Percentiles rank a stretch among this genome's conserved stretches.
These are phyloP conservation scores for Ctenomys sociabilis DNA, from an alignment of 2,113 vertebrate species.

Conservation along the genomic window DNA sequence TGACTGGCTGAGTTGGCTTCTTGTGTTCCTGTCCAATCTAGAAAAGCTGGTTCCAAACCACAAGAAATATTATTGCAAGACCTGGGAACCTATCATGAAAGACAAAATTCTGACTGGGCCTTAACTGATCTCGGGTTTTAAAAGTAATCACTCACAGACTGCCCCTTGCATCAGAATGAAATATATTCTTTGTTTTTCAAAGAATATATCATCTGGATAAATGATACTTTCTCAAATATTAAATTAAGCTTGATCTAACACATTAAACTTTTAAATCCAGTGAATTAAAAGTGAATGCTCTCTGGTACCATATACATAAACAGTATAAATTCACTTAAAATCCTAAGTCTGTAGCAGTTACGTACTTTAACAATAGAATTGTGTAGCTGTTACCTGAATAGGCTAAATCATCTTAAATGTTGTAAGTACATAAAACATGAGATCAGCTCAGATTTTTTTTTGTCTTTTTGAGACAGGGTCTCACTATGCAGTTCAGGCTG, in stretches of 20 bases:
- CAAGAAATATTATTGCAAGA: not conserved
- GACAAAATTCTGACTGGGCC: not conserved
- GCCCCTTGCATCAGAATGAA: not conserved
- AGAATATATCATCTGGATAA: not conserved
- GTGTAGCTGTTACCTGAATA: not conserved
- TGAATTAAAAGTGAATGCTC: constrained; percentile 10
- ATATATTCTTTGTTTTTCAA: constrained; percentile 32
- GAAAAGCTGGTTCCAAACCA: not conserved
- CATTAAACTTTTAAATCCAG: constrained; percentile 42
- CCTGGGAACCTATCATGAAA: not conserved
- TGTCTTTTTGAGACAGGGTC: too few relatives aligned
- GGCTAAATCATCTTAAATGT: constrained; percentile 27
- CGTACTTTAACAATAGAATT: constrained; percentile 5
- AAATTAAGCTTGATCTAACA: constrained; percentile 7
- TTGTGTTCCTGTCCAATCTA: not conserved
- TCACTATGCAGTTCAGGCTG: too few relatives aligned
- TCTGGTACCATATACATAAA: not conserved
- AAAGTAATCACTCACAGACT: not conserved
- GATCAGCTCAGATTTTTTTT: not conserved
- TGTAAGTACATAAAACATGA: not conserved
- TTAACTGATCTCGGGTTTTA: not conserved
- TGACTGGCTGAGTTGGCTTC: not conserved
- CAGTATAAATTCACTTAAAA: constrained; percentile 16
- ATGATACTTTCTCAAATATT: constrained; percentile 17
- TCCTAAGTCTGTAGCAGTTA: not conserved